phyloP scores from a whole-genome alignment of 2,113 vertebrate genomes.

The Pachypanchax playfairii region DNA sequence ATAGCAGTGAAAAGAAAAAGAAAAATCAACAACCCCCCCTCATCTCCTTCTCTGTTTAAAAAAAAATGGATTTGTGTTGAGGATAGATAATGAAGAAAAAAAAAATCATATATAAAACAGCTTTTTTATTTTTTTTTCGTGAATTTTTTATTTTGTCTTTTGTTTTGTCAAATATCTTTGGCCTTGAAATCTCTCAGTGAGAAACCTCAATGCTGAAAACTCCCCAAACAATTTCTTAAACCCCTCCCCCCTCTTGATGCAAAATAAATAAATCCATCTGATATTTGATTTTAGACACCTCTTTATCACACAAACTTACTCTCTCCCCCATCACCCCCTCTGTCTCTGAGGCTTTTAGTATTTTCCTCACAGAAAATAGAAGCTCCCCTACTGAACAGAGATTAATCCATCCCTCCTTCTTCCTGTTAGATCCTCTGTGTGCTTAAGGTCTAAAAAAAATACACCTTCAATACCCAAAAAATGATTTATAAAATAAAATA shows the following conservation, averaged over 20 bases:
- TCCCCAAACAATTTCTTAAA: constrained; percentile 65
- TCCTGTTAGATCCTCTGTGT: no score
- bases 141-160: no score
- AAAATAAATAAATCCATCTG: constrained; percentile 82
- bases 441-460: no score
- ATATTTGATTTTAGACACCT: constrained; percentile 75
- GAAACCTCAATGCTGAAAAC: constrained; percentile 57
- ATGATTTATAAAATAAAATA: no score
- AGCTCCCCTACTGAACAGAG: no score
- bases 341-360: constrained; percentile 41
- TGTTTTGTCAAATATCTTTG: constrained; percentile 64
- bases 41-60: constrained; percentile 1
- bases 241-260: constrained; percentile 41
- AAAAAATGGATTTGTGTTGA: constrained; percentile 73
- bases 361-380: constrained; percentile 19
- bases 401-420: no score
- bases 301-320: constrained; percentile 67
- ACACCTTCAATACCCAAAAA: no score
- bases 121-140: constrained; percentile 34
- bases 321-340: constrained; percentile 33
- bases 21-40: constrained; percentile 59
- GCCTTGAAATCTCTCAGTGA: constrained; percentile 72
- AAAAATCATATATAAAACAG: constrained; percentile 34
- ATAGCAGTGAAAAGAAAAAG: constrained; percentile 55
- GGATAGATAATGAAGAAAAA: constrained; percentile 76